Conservation (phyloP, 2,888 invertebrate genomes). For the Halictus ligatus region DNA sequence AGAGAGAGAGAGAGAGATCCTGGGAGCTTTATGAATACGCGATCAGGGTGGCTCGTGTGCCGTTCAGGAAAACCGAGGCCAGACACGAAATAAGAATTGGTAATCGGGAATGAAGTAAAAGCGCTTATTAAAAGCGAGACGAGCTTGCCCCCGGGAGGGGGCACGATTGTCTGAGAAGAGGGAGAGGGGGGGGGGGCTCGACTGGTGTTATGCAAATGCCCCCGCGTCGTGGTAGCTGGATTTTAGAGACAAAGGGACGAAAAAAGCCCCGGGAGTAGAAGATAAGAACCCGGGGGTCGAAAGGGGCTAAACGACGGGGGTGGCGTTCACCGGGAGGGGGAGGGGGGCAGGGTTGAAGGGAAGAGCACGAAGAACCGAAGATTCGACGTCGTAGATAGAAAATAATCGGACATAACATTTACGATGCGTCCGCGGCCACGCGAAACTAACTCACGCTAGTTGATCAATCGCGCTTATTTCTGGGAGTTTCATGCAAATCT, state of each 20-base stretch:
- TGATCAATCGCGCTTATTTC: conserved; percentile 57
- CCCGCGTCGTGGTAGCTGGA: not conserved
- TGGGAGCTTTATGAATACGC: conserved; percentile 60
- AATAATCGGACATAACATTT: conserved; percentile 53
- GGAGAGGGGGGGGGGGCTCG: not conserved
- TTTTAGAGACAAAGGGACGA: conserved; percentile 23
- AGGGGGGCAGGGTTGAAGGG: not conserved
- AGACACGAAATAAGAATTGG: conserved; percentile 59
- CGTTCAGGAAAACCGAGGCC: conserved; percentile 34
- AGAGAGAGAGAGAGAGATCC: conserved; percentile 10
- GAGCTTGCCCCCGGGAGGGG: conserved; percentile 6
- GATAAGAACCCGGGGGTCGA: not conserved
- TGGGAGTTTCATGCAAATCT: conserved; percentile 64
- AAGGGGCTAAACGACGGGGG: not conserved
- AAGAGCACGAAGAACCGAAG: conserved; percentile 18
- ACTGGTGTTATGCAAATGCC: conserved; percentile 58
- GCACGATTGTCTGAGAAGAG: conserved; percentile 26
- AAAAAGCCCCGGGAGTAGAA: not conserved
- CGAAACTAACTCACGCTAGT: conserved; percentile 51
- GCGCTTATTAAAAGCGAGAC: conserved; percentile 60
- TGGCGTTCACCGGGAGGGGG: not conserved
- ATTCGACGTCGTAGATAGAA: conserved; percentile 40
- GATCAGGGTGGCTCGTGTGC: conserved; percentile 54
- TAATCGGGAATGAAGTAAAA: conserved; percentile 46
- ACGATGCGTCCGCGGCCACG: conserved; percentile 49